phyloP scores from a whole-genome alignment of 2,888 invertebrate species.

The Drosophila putrida region DNA sequence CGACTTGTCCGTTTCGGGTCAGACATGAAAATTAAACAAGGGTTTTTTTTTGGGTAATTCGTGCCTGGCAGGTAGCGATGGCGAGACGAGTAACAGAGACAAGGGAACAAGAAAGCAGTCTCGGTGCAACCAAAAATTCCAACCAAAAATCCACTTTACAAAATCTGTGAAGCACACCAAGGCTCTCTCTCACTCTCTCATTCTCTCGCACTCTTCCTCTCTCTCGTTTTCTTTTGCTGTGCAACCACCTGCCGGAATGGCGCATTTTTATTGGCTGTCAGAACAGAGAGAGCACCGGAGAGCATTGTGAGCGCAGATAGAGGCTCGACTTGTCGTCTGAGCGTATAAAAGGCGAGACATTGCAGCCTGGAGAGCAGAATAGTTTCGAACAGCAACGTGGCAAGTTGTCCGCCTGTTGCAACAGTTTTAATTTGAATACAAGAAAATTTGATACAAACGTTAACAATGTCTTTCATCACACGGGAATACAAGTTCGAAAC shows the following conservation, averaged over 20 bases:
- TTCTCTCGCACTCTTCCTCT: conserved; percentile 23
- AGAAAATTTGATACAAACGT: conserved; percentile 11
- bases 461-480: conserved; percentile 80
- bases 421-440: conserved; percentile 20
- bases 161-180: conserved; percentile 31
- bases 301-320: conserved; percentile 16
- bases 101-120: conserved; percentile 37
- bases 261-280: conserved; percentile 59
- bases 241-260: conserved; percentile 72
- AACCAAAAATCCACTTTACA: conserved; percentile 51
- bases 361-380: conserved; percentile 64
- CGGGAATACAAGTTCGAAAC: conserved; percentile 84
- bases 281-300: conserved; percentile 33
- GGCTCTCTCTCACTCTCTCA: conserved; percentile 13
- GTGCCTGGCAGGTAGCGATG: conserved; percentile 64
- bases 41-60: conserved; percentile 46
- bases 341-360: conserved; percentile 68
- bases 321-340: conserved; percentile 17
- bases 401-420: conserved; percentile 40
- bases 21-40: conserved; percentile 44
- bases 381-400: conserved; percentile 56
- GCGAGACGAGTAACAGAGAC: conserved; percentile 29
- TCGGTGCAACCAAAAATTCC: conserved; percentile 38
- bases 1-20: conserved; percentile 61
- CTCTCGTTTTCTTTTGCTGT: conserved; percentile 15